Conservation (phyloP, 2,113 vertebrate genomes). For the Dromaius novaehollandiae region DNA sequence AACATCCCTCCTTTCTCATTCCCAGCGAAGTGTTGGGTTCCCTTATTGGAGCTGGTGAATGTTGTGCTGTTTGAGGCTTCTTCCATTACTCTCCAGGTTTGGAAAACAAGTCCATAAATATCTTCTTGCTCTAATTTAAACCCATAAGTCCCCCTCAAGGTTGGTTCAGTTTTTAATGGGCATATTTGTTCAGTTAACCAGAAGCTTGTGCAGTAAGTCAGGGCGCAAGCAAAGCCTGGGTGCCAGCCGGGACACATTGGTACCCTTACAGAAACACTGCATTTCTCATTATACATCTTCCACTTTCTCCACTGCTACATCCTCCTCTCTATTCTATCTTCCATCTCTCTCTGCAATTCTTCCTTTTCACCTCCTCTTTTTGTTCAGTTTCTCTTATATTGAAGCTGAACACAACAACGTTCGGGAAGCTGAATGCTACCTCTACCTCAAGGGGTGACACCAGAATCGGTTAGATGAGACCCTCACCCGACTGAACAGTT, state of each 20-base stretch:
- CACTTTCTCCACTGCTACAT: too few species aligned
- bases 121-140: not conserved
- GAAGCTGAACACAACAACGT: too few species aligned
- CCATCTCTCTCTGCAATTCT: too few species aligned
- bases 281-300: not conserved
- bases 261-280: too few species aligned
- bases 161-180: not conserved
- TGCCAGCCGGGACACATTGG: too few species aligned
- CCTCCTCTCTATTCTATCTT: too few species aligned
- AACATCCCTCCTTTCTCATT: not conserved
- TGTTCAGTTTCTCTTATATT: too few species aligned
- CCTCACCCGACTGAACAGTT: fast-evolving
- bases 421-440: too few species aligned
- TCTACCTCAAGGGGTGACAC: not conserved
- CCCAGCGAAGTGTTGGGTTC: not conserved
- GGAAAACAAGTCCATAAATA: conserved; percentile 34
- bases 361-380: too few species aligned
- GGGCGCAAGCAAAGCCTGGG: not conserved
- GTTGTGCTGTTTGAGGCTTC: not conserved
- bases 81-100: not conserved
- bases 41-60: not conserved
- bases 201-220: not conserved
- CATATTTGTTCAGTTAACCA: not conserved
- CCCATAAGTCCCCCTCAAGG: not conserved
- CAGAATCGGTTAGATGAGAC: fast-evolving